phyloP scores from a whole-genome alignment of 2,113 vertebrate species.

The Globicephala melas region DNA sequence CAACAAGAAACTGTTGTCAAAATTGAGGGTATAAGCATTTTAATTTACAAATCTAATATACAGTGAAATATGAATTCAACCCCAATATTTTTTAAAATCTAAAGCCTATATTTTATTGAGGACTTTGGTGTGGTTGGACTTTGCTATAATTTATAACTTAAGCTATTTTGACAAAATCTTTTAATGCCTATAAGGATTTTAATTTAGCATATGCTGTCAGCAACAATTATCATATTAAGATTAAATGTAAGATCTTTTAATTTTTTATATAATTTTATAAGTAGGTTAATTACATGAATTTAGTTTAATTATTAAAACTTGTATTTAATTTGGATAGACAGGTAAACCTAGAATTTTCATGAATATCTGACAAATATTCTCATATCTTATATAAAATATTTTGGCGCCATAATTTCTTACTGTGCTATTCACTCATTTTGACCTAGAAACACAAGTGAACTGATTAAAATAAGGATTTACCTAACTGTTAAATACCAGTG shows the following conservation, averaged over 20 bases:
- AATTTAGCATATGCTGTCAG: neutral
- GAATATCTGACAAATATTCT: neutral
- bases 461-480: neutral
- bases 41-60: neutral
- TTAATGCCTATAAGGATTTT: neutral
- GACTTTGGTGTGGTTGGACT: neutral
- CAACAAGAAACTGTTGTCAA: neutral
- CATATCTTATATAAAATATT: neutral
- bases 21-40: neutral
- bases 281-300: neutral
- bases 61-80: neutral
- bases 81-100: neutral
- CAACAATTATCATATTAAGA: neutral
- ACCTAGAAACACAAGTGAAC: neutral
- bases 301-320: slow-evolving; percentile 6
- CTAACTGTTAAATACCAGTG: neutral
- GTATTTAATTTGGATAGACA: neutral
- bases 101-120: neutral
- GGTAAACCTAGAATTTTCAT: neutral
- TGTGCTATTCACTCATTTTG: neutral
- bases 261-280: neutral
- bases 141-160: neutral
- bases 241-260: neutral
- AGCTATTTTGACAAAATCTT: slow-evolving; percentile 5
- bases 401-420: neutral